Evolutionary conservation across 2,888 invertebrate species (phyloP).

Genomic region (Melolontha melolontha): DNA sequence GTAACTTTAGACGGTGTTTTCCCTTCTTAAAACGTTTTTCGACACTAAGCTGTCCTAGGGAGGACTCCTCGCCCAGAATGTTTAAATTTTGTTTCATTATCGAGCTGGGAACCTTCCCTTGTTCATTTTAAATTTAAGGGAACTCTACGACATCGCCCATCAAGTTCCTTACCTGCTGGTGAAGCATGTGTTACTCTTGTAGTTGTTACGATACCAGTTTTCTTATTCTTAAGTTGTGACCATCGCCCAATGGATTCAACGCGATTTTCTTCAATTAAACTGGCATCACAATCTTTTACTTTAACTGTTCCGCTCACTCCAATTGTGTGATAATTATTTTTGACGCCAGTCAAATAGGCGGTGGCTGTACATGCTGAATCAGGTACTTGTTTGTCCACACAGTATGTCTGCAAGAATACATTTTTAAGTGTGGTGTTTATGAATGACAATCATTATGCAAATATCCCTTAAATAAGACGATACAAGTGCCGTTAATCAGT

Average conservation of each 20-base stretch:
- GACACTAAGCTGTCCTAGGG: too few species aligned
- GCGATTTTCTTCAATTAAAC: constrained; percentile 68
- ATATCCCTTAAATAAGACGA: too few species aligned
- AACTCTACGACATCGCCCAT: too few species aligned
- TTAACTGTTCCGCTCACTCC: constrained; percentile 75
- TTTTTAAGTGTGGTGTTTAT: background rate
- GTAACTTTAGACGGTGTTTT: too few species aligned
- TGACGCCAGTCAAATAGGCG: constrained; percentile 80
- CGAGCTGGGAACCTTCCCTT: too few species aligned
- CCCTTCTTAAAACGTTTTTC: too few species aligned
- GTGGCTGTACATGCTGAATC: constrained; percentile 86
- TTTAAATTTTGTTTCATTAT: too few species aligned
- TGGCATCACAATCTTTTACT: constrained; percentile 71
- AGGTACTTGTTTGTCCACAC: constrained; percentile 77
- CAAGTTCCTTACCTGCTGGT: constrained; percentile 70
- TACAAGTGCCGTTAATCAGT: too few species aligned
- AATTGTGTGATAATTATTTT: constrained; percentile 79
- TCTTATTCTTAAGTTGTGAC: constrained; percentile 75
- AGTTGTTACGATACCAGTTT: constrained; percentile 78
- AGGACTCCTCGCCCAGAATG: too few species aligned
- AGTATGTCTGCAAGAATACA: constrained; percentile 71
- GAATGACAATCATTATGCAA: too few species aligned
- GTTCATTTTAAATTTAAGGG: too few species aligned
- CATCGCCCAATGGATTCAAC: constrained; percentile 76
- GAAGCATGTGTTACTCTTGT: constrained; percentile 82